Evolutionary conservation across 2,797 vertebrate genomes (phyloP).

Genomic region (Mormyrops boulengeri): DNA sequence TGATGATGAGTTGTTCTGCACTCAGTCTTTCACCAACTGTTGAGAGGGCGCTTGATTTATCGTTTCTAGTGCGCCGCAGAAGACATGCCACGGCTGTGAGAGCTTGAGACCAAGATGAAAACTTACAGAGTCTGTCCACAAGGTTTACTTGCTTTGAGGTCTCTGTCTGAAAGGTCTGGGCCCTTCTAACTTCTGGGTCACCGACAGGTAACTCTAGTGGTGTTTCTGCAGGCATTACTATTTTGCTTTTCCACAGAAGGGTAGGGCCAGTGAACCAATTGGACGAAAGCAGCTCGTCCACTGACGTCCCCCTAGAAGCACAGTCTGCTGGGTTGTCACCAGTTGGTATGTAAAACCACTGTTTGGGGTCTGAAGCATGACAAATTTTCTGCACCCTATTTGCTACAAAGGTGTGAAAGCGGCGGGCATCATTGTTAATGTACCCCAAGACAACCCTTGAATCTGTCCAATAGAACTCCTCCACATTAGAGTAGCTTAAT

Average conservation of each 20-base stretch:
- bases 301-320: neutral
- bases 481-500: too few relatives aligned
- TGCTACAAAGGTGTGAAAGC: neutral
- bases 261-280: constrained; percentile 15
- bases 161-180: neutral
- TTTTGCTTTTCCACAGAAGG: constrained; percentile 19
- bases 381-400: neutral
- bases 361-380: neutral
- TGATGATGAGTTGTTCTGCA: constrained; percentile 19
- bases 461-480: neutral
- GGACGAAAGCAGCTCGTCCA: neutral
- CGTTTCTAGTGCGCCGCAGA: neutral
- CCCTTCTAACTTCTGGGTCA: constrained; percentile 16
- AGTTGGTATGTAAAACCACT: neutral
- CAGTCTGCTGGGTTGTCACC: neutral
- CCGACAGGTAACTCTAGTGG: neutral
- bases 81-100: neutral
- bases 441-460: neutral
- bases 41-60: neutral
- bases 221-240: neutral
- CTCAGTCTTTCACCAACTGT: constrained; percentile 25
- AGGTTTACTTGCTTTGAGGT: neutral
- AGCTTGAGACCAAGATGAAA: neutral
- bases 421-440: neutral
- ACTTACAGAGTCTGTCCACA: neutral